Conservation (phyloP, 2,888 invertebrate genomes). For the Drosophila prostipennis region DNA sequence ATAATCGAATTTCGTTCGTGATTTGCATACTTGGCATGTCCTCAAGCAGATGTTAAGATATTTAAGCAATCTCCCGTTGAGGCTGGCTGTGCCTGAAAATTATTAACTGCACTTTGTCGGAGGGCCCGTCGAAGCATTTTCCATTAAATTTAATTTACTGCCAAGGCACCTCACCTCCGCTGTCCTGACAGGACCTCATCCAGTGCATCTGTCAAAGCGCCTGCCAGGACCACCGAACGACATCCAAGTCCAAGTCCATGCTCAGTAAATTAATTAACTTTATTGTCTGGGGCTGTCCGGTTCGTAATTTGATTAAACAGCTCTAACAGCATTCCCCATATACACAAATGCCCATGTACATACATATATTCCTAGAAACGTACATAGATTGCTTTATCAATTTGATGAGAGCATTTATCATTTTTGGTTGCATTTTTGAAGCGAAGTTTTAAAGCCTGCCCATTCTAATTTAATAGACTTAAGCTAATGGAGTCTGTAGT, state of each 20-base stretch:
- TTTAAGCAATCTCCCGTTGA: conserved; percentile 31
- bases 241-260: conserved; percentile 16
- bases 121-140: conserved; percentile 37
- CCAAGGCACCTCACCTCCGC: conserved; percentile 16
- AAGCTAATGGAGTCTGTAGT: conserved; percentile 45
- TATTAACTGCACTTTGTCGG: conserved; percentile 64
- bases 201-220: conserved; percentile 30
- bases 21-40: conserved; percentile 68
- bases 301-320: conserved; percentile 67
- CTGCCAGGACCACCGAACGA: conserved; percentile 11
- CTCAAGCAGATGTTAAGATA: conserved; percentile 20
- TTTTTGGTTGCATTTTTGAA: conserved; percentile 28
- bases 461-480: conserved; percentile 34
- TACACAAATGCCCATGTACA: neutral
- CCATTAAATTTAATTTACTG: conserved; percentile 66
- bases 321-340: conserved; percentile 51
- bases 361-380: neutral
- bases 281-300: conserved; percentile 54
- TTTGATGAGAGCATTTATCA: conserved; percentile 57
- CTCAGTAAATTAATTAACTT: conserved; percentile 68
- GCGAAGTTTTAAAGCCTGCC: conserved; percentile 3
- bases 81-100: conserved; percentile 8
- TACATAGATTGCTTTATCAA: conserved; percentile 46
- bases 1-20: conserved; percentile 69
- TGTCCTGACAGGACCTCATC: conserved; percentile 22